phyloP scores from a whole-genome alignment of 2,113 vertebrate genomes.

The Petroica traversi region DNA sequence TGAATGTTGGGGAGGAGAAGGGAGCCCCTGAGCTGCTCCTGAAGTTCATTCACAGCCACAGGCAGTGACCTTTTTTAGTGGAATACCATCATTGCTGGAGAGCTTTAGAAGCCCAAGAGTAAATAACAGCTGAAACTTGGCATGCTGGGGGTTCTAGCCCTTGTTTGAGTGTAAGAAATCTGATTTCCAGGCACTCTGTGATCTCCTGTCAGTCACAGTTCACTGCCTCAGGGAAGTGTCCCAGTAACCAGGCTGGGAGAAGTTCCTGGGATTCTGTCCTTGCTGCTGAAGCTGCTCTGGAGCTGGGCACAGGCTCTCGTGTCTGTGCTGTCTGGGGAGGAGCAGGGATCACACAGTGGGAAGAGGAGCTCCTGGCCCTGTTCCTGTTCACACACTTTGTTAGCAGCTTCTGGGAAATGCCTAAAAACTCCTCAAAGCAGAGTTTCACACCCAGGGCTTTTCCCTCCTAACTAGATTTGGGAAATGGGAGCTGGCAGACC shows the following conservation, averaged over 20 bases:
- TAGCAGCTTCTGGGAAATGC: neutral
- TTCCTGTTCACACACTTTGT: neutral
- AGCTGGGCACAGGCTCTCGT: neutral
- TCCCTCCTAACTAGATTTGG: neutral
- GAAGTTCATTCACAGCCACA: neutral
- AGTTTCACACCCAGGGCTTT: neutral
- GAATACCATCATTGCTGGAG: neutral
- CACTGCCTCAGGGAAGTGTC: neutral
- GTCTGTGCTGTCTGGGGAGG: neutral
- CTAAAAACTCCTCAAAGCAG: neutral
- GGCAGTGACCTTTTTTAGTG: neutral
- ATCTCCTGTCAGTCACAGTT: neutral
- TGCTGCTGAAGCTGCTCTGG: neutral
- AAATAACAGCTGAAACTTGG: neutral
- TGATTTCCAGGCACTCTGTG: neutral
- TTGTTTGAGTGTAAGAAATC: neutral
- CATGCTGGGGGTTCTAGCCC: neutral
- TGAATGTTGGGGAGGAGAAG: neutral
- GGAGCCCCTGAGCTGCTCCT: neutral
- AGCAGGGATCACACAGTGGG: neutral
- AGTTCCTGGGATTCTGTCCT: neutral
- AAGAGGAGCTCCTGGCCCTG: neutral
- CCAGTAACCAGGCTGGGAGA: neutral
- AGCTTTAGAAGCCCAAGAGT: neutral
- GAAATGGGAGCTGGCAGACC: neutral